Evolutionary conservation across 1,140 invertebrate species (phyloP).

Genomic region (Aradophagus sp.): DNA sequence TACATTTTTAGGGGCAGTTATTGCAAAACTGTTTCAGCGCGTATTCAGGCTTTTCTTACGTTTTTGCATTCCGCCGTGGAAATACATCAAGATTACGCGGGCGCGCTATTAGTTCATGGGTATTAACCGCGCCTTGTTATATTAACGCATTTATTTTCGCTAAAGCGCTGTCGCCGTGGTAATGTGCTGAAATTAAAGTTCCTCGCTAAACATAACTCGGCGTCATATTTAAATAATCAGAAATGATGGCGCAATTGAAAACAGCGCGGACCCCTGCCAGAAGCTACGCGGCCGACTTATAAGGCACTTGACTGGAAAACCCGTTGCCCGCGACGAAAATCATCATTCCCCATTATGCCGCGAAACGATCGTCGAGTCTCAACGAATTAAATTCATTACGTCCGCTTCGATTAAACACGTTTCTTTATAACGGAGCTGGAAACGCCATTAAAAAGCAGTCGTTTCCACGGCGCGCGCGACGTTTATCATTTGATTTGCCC

Average conservation of each 20-base stretch:
- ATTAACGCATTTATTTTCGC: constrained; percentile 30
- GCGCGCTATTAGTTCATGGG: constrained; percentile 11
- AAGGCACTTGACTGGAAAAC: constrained; percentile 1
- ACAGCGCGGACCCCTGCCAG: background rate
- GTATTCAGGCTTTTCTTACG: background rate
- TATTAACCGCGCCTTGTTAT: constrained; percentile 23
- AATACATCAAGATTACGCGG: constrained; percentile 26
- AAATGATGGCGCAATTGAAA: constrained; percentile 6
- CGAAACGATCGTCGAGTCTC: too few species aligned
- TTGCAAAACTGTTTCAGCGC: too few species aligned
- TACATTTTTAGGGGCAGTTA: too few species aligned
- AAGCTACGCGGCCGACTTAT: background rate
- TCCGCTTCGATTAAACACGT: background rate
- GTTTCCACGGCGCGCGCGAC: too few species aligned
- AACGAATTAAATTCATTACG: too few species aligned
- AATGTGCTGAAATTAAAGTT: constrained; percentile 28
- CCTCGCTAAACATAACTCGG: constrained; percentile 13
- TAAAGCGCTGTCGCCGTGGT: constrained; percentile 5
- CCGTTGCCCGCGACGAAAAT: background rate
- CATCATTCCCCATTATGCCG: background rate
- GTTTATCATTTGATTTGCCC: too few species aligned
- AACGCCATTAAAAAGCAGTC: too few species aligned
- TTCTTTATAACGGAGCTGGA: too few species aligned
- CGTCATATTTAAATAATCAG: constrained; percentile 24
- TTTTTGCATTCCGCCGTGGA: background rate